Evolutionary conservation across 2,888 invertebrate species (phyloP).

Genomic region (Agrochola circellaris): DNA sequence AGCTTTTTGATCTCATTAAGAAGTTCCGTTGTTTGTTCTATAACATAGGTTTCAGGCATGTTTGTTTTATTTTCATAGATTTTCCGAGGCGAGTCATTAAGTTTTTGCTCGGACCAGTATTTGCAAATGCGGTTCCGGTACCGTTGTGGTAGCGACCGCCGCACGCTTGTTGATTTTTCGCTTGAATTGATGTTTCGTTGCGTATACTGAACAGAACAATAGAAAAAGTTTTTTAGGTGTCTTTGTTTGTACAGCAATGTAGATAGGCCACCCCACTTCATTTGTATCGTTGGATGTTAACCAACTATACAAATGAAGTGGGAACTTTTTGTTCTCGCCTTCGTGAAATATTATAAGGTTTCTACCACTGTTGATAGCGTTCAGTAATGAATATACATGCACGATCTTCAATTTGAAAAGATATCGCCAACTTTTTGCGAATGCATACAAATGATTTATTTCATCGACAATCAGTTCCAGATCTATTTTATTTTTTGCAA

Average conservation of each 20-base stretch:
- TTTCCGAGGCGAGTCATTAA: slow-evolving; percentile 71
- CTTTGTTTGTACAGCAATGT: slow-evolving; percentile 71
- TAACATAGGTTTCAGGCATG: slow-evolving; percentile 46
- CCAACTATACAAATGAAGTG: slow-evolving; percentile 63
- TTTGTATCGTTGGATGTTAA: no score
- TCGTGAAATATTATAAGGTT: slow-evolving; percentile 62
- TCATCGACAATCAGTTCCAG: slow-evolving; percentile 51
- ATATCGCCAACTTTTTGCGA: slow-evolving; percentile 57
- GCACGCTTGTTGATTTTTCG: slow-evolving; percentile 70
- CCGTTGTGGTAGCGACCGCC: slow-evolving; percentile 72
- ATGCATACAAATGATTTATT: slow-evolving; percentile 60
- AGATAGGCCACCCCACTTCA: no score
- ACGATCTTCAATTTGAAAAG: slow-evolving; percentile 66
- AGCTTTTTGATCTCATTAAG: slow-evolving; percentile 17
- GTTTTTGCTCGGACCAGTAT: slow-evolving; percentile 73
- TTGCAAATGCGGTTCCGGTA: slow-evolving; percentile 75
- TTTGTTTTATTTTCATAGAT: slow-evolving; percentile 61
- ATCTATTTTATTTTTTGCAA: slow-evolving; percentile 55
- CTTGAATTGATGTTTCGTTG: slow-evolving; percentile 72
- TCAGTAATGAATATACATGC: slow-evolving; percentile 64
- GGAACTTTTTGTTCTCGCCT: slow-evolving; percentile 65
- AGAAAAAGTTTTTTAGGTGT: slow-evolving; percentile 69
- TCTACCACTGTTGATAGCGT: slow-evolving; percentile 60
- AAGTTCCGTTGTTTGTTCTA: slow-evolving; percentile 48
- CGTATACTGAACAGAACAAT: slow-evolving; percentile 73